These are phyloP conservation scores for Tethya wilhelma DNA, from an alignment of 37 sponge, comb jelly and placozoan species.

Conservation along the genomic window DNA sequence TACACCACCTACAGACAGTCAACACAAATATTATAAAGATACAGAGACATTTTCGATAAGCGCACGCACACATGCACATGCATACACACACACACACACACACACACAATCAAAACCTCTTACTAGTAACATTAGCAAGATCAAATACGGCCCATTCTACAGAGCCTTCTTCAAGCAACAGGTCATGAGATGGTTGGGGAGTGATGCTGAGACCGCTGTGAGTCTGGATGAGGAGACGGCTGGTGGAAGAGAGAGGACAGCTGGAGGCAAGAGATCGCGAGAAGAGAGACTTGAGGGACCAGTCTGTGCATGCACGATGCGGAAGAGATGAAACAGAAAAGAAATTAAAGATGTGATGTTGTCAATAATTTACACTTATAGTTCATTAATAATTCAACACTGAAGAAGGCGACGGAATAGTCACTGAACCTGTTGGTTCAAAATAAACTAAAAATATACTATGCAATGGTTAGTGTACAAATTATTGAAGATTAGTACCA, in stretches of 20 bases:
- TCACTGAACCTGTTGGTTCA: too few species aligned
- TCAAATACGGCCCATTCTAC: background rate
- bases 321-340: background rate
- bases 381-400: too few species aligned
- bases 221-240: slow-evolving; percentile 18
- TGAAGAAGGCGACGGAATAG: too few species aligned
- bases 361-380: background rate
- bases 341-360: too few species aligned
- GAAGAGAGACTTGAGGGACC: slow-evolving; percentile 63
- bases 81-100: background rate
- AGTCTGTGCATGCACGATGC: slow-evolving; percentile 48
- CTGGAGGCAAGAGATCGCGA: slow-evolving; percentile 42
- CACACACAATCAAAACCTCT: slow-evolving; percentile 2
- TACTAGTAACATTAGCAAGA: slow-evolving; percentile 3
- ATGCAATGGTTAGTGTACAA: too few species aligned
- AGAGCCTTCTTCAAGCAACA: too few species aligned
- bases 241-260: slow-evolving; percentile 72
- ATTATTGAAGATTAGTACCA: too few species aligned
- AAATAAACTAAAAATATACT: too few species aligned
- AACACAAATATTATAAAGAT: background rate
- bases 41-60: background rate
- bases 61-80: background rate
- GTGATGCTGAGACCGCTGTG: too few species aligned
- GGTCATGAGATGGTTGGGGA: too few species aligned
- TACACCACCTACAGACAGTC: background rate